Evolutionary conservation across 2,113 vertebrate genomes (phyloP).

Genomic region (Neogale vison): DNA sequence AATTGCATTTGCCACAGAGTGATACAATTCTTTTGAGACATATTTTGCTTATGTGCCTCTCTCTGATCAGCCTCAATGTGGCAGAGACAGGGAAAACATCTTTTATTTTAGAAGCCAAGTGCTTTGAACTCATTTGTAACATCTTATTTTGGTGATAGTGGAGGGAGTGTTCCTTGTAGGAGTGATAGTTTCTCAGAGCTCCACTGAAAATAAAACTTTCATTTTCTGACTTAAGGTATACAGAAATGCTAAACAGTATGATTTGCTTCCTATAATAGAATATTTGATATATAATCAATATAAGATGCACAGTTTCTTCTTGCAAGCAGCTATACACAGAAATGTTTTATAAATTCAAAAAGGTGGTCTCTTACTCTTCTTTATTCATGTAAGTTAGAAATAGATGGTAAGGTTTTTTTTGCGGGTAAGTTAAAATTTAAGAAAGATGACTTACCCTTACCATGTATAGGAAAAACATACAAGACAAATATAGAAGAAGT

Average conservation of each 20-base stretch:
- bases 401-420: not conserved
- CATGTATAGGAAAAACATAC: not conserved
- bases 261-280: not conserved
- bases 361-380: not conserved
- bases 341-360: constrained; percentile 27
- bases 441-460: not conserved
- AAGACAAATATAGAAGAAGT: not conserved
- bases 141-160: not conserved
- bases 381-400: constrained; percentile 9
- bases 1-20: not conserved
- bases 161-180: not conserved
- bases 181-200: not conserved
- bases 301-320: not conserved
- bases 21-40: not conserved
- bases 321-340: not conserved
- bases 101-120: constrained; percentile 30
- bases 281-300: not conserved
- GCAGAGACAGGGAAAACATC: not conserved
- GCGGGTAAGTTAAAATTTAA: not conserved
- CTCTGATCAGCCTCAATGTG: not conserved
- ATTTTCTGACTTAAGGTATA: constrained; percentile 3
- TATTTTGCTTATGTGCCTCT: not conserved
- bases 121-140: not conserved
- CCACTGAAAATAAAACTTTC: constrained; percentile 10
- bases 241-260: not conserved